phyloP scores from a whole-genome alignment of 1,140 invertebrate genomes.

The Bombus pascuorum region DNA sequence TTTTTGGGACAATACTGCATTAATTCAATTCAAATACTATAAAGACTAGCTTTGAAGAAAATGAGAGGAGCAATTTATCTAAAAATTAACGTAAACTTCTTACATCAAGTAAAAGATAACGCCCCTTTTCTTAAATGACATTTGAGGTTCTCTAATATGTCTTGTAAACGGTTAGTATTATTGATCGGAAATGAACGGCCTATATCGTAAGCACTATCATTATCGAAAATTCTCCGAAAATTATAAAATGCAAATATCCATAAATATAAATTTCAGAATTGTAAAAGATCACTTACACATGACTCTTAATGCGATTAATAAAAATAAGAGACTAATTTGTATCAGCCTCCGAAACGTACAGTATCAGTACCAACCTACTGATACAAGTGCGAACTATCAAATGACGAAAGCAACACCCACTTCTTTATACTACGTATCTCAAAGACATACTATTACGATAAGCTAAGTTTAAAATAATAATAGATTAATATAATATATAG shows the following conservation, averaged over 20 bases:
- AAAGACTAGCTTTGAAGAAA: background rate
- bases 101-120: conserved; percentile 44
- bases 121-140: conserved; percentile 69
- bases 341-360: conserved; percentile 32
- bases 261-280: conserved; percentile 6
- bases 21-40: background rate
- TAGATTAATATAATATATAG: background rate
- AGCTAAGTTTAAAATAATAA: background rate
- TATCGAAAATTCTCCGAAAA: background rate
- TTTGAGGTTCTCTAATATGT: conserved; percentile 59
- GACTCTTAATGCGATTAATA: conserved; percentile 18
- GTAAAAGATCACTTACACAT: conserved; percentile 62
- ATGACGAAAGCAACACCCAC: conserved; percentile 74
- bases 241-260: background rate
- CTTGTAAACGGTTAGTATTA: conserved; percentile 69
- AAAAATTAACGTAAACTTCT: background rate
- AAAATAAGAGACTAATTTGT: conserved; percentile 36
- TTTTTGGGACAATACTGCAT: background rate
- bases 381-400: conserved; percentile 46
- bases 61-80: background rate
- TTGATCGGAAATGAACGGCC: conserved; percentile 65
- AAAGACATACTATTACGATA: conserved; percentile 1
- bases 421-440: conserved; percentile 64
- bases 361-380: conserved; percentile 52
- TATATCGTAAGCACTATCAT: conserved; percentile 19